A percentile compares a stretch with the other conserved stretches of the same genome.
Evolutionary conservation across 2,113 vertebrate species (phyloP).

Genomic region (Benitochromis conjunctus): DNA sequence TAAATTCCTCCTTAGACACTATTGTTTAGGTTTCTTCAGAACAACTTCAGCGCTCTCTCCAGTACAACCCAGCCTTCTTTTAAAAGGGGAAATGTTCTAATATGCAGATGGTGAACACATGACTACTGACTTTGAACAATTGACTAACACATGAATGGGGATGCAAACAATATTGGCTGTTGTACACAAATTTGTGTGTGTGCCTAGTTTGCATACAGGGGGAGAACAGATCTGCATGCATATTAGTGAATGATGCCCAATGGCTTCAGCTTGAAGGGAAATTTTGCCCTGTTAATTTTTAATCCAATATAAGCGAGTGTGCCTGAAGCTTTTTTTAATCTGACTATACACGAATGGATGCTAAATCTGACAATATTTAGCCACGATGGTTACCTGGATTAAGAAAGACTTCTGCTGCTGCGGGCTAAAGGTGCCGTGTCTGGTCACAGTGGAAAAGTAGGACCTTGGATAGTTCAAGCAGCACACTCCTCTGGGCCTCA

Average conservation of each 20-base stretch:
- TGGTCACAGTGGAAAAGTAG: constrained; percentile 3
- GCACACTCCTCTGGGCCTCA: constrained; percentile 10
- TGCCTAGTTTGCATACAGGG: neutral
- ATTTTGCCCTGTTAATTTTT: neutral
- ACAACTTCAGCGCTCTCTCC: neutral
- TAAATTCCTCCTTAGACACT: neutral
- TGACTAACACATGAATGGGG: neutral
- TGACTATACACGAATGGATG: neutral
- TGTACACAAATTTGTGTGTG: neutral
- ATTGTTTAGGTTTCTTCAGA: neutral
- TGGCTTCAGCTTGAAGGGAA: neutral
- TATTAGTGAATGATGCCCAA: neutral
- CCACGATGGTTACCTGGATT: neutral
- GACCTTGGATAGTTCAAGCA: constrained; percentile 13
- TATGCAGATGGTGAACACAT: neutral
- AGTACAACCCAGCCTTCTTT: neutral
- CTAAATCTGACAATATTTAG: neutral
- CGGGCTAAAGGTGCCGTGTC: neutral
- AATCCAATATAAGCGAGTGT: neutral
- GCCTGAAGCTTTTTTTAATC: constrained; percentile 3
- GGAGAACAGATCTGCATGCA: neutral
- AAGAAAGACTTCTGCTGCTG: constrained; percentile 3
- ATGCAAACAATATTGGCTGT: neutral
- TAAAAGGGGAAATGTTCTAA: neutral
- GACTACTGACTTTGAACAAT: neutral